Evolutionary conservation across 2,888 invertebrate species (phyloP).

Genomic region (Aphidoletes aphidimyza): DNA sequence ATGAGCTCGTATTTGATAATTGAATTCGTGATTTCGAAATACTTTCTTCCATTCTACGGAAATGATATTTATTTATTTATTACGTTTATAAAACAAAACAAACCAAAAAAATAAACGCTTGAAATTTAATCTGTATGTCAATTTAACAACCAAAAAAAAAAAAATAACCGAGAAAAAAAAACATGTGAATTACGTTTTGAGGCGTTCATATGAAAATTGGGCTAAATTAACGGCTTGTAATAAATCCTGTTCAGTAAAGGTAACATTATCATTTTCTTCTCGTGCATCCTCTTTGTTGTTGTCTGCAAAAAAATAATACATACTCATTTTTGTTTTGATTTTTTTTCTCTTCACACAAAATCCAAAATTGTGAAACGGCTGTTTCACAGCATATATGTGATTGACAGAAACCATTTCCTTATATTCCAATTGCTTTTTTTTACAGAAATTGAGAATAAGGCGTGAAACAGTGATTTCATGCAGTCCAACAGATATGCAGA

Average conservation of each 20-base stretch:
- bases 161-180: not conserved
- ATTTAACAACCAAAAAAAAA: not conserved
- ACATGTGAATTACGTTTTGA: conserved; percentile 28
- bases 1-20: conserved; percentile 63
- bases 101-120: not conserved
- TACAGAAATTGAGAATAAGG: no score
- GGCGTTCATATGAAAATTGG: not conserved
- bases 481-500: no score
- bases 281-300: not conserved
- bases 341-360: no score
- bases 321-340: no score
- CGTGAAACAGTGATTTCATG: no score
- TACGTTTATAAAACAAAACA: not conserved
- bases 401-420: no score
- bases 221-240: not conserved
- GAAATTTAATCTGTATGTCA: not conserved
- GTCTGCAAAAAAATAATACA: no score
- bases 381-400: no score
- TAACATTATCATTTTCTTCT: not conserved
- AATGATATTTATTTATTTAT: not conserved
- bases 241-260: conserved; percentile 8
- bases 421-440: no score
- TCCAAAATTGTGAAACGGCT: no score
- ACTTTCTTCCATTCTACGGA: conserved; percentile 62
- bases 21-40: conserved; percentile 61